Evolutionary conservation across 2,888 invertebrate genomes (phyloP), one percentile per base, ranked within the genome.

Genomic region (Rhodophaea formosa): DNA sequence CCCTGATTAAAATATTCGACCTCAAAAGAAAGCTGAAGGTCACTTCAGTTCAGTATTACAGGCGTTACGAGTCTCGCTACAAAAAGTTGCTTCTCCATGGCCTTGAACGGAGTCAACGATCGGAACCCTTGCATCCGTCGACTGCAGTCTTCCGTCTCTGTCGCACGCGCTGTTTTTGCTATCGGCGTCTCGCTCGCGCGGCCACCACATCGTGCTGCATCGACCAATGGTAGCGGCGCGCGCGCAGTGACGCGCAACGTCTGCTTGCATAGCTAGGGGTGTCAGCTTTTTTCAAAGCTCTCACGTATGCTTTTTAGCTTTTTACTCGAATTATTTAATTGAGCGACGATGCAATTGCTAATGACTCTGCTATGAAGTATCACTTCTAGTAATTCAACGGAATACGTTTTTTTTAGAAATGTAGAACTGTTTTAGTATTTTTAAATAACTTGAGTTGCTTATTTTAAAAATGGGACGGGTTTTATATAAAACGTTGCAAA

Each of bases 71-170:
- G 82, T 76, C 82, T 84, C 77, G 75, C 72, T 75, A 86, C 77
- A 86, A 86, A 87, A 87, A 85, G 79, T 79, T 67, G 79, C 85
- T 81, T 74, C 81, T 64, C 70, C 74, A 72, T 87, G 88, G 88
- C 90, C 90, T 91, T 90, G 90, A 83, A 75, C 77, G 79, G 73
- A 89, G 90, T 90, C 90, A 91, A 88, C 84, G 90, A 80, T 87
- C 90, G 88, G 75, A 83, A 83, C 88, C 88, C 88, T 88, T 80
- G 86, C 88, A 87, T 88, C 89, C 89, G 88, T 74, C 82, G 83
- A 77, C 70, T 85, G 86, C 85, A 84, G 66, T 74, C 66, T 10
- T 29, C 74, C 62, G 58, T 83, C 85, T 66, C 82, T 53, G 71
- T 86, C 81, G 56, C 60, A 60, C 83, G 45, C 62, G 60, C 15